phyloP scores from a whole-genome alignment of 2,797 vertebrate species.

The Anguilla megastoma region DNA sequence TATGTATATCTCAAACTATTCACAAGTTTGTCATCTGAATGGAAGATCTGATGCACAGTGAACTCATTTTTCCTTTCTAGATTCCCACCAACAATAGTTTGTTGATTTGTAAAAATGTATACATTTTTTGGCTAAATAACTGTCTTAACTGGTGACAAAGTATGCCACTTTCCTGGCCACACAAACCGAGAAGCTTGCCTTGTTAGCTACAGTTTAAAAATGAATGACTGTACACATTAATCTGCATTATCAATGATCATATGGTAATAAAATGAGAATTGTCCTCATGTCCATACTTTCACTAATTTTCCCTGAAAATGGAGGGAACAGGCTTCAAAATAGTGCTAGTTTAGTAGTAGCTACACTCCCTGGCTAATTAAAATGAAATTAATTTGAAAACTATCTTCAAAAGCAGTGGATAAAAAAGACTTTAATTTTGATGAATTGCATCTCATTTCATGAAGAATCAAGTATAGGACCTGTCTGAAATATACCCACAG shows the following conservation, averaged over 20 bases:
- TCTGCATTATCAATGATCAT: background rate
- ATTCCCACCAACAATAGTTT: background rate
- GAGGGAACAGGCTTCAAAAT: background rate
- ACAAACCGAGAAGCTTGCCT: background rate
- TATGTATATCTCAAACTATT: background rate
- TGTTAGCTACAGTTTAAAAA: background rate
- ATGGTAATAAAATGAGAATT: background rate
- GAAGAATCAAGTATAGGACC: background rate
- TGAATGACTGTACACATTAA: background rate
- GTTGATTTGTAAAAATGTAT: background rate
- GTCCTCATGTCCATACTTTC: background rate
- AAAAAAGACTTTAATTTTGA: background rate
- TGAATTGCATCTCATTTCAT: too few relatives aligned
- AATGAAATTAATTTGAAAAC: background rate
- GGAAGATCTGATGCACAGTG: background rate
- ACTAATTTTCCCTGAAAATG: background rate
- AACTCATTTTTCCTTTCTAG: background rate
- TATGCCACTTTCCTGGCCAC: background rate
- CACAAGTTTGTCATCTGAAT: background rate
- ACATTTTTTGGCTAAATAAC: too few relatives aligned
- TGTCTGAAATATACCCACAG: background rate
- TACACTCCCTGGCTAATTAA: background rate
- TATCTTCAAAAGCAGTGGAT: background rate
- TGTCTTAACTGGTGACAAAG: background rate
- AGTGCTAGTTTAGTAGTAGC: background rate